Evolutionary conservation across 2,113 vertebrate species (phyloP), one percentile per base, ranked within the genome.

Genomic region (Odontesthes bonariensis): DNA sequence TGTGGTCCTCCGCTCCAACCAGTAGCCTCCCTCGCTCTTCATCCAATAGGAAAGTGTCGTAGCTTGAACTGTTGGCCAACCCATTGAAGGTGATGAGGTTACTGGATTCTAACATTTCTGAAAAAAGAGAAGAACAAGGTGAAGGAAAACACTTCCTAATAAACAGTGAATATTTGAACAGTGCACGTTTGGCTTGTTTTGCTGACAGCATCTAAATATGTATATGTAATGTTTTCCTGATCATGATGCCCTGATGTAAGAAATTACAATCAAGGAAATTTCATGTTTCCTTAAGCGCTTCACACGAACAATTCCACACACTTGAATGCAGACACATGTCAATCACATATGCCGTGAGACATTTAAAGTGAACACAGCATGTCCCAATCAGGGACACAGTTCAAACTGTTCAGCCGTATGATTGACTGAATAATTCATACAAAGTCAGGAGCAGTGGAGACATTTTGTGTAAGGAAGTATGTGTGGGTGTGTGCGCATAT

Each of bases 51-150:
- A 99, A 99, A 8, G 96, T 94, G 62, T 99, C 96, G 53, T 99
- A 99, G 90, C 95, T 96, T 31, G 97, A 98, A 91, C 97, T 99
- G 89, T 98, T 98, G 83, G 94, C 92, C 91, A 97, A 82, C 80
- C 97, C 97, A 53, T 92, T 94, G 92, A 98, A 99, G 86, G 94
- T 97, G 68, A 97, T 81, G 77, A 99, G 90, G 88, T 97, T 98
- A 93, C 95, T 96, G 91, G 97, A 96, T 73, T 98, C 97, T 90
- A 98, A 84, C 97, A 99, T 98, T 94, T 99, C 98, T 99, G 95
- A 14, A 87, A 69, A 35, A 38, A 33, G 14, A 70, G 27, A 44
- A 63, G 17, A 27, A 0, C 31, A 17, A 31, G 6, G 20, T 33
- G 1, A 16, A 4, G 14, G 11, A 16, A 20, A 46, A 38, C 14